These are phyloP conservation scores for Rhineura floridana DNA, from an alignment of 2,113 vertebrate species.

Conservation along the genomic window DNA sequence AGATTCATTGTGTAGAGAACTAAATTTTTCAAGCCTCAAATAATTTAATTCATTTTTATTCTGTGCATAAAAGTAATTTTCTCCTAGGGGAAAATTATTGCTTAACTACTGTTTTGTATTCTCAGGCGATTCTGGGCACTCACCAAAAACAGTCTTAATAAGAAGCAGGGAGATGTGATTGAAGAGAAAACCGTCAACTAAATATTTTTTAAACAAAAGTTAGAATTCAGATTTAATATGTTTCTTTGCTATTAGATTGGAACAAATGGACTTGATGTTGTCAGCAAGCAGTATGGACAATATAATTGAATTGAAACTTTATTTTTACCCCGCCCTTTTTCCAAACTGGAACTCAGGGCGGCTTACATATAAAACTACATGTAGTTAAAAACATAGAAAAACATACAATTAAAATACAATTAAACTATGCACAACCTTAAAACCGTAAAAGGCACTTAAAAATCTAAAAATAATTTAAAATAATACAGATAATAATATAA, in stretches of 20 bases:
- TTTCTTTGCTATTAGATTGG: constrained; percentile 33
- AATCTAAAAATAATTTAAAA: too few relatives aligned
- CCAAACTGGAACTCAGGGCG: too few relatives aligned
- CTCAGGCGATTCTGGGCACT: constrained; percentile 51
- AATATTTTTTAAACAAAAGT: constrained; percentile 45
- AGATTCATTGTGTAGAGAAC: constrained; percentile 67
- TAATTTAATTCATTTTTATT: constrained; percentile 71
- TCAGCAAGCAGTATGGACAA: not conserved
- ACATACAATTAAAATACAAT: too few relatives aligned
- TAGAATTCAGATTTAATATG: constrained; percentile 20
- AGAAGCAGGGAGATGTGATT: constrained; percentile 50
- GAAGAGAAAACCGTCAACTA: constrained; percentile 56
- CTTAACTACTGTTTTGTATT: constrained; percentile 67
- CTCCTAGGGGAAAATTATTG: constrained; percentile 58
- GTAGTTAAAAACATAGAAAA: too few relatives aligned
- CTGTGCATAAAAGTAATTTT: constrained; percentile 67
- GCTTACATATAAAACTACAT: too few relatives aligned
- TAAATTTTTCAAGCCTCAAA: constrained; percentile 64
- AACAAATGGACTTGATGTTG: constrained; percentile 6
- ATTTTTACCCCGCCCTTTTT: too few relatives aligned
- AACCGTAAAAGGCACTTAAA: too few relatives aligned
- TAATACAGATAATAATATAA: too few relatives aligned
- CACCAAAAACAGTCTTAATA: constrained; percentile 54
- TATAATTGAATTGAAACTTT: too few relatives aligned
- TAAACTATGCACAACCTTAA: too few relatives aligned